These are phyloP conservation scores for Tetranychus cinnabarinus DNA, from an alignment of 1,140 invertebrate species.

Conservation along the genomic window DNA sequence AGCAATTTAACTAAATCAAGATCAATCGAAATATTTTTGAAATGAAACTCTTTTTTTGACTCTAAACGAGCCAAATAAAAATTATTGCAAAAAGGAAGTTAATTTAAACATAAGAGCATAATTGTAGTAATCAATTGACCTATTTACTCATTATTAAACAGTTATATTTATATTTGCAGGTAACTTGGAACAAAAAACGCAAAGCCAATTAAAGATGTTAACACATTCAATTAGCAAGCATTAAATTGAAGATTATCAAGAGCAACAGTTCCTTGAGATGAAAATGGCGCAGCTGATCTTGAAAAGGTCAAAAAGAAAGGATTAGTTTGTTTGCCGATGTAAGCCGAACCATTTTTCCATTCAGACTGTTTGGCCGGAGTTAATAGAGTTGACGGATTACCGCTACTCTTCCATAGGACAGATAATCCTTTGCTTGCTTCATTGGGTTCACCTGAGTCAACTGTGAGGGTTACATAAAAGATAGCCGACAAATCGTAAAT, in stretches of 20 bases:
- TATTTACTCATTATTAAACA: too few relatives aligned
- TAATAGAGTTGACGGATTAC: neutral
- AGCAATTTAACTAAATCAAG: too few relatives aligned
- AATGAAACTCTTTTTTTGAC: too few relatives aligned
- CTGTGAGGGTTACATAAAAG: neutral
- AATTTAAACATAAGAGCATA: too few relatives aligned
- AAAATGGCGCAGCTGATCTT: neutral
- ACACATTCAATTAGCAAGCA: neutral
- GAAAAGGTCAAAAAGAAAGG: neutral
- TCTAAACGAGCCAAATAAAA: too few relatives aligned
- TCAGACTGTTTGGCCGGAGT: neutral
- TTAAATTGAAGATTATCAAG: neutral
- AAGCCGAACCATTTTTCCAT: neutral
- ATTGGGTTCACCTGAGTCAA: neutral
- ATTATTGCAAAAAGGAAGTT: too few relatives aligned
- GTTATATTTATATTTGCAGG: too few relatives aligned
- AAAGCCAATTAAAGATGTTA: too few relatives aligned
- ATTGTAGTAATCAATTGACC: too few relatives aligned
- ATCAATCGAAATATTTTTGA: too few relatives aligned
- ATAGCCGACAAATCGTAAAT: neutral
- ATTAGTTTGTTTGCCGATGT: neutral
- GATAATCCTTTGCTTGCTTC: neutral
- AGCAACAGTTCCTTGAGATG: neutral
- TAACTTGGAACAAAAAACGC: too few relatives aligned
- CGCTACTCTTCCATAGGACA: neutral